phyloP scores from a whole-genome alignment of 2,113 vertebrate genomes.

The Balaeniceps rex region DNA sequence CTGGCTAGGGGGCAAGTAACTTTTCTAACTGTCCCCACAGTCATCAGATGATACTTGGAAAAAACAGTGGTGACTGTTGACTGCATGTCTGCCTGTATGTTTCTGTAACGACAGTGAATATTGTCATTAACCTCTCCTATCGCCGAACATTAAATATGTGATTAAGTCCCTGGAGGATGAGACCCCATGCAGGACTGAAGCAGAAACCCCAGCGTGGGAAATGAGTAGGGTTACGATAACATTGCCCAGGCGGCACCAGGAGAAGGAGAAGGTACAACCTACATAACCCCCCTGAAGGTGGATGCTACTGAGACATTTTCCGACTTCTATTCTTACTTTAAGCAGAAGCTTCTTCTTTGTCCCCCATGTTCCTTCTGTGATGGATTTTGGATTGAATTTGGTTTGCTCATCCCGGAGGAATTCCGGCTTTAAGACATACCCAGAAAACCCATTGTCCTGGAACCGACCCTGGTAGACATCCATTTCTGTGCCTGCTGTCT shows the following conservation, averaged over 20 bases:
- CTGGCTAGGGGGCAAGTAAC: neutral
- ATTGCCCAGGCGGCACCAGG: neutral
- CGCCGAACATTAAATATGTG: neutral
- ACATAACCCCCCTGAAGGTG: fast-evolving
- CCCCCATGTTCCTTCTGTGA: slow-evolving; percentile 78
- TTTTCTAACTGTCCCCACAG: neutral
- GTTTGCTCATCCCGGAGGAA: slow-evolving; percentile 81
- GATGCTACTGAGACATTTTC: neutral
- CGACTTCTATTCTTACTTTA: slow-evolving; percentile 76
- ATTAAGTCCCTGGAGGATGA: neutral
- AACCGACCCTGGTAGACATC: slow-evolving; percentile 92
- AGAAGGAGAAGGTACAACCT: neutral
- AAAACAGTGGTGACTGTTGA: neutral
- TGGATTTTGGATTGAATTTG: slow-evolving; percentile 80
- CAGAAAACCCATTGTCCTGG: slow-evolving; percentile 84
- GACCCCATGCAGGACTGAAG: neutral
- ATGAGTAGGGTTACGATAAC: neutral
- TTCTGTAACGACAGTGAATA: neutral
- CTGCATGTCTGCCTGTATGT: neutral
- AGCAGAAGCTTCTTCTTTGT: slow-evolving; percentile 78
- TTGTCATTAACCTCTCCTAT: neutral
- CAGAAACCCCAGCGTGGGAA: neutral
- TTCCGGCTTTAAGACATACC: slow-evolving; percentile 90
- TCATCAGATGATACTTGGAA: neutral
- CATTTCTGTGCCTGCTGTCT: slow-evolving; percentile 89